These are phyloP conservation scores for Takifugu bimaculatus DNA, from an alignment of 2,113 vertebrate genomes.

Conservation along the genomic window DNA sequence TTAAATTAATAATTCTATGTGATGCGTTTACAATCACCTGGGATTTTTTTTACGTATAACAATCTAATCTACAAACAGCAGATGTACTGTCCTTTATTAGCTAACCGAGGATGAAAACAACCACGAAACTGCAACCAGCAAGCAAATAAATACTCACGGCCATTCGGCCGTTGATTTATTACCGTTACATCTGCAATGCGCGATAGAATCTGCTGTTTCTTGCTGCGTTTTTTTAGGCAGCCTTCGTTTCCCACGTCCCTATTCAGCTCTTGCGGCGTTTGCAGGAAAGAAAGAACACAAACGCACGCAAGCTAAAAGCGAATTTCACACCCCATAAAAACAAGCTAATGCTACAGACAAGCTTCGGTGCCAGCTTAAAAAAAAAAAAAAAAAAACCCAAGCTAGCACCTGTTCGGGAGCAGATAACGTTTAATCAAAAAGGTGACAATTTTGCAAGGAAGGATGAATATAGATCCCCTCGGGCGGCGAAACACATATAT, in stretches of 20 bases:
- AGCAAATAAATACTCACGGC: neutral
- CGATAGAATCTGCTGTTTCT: neutral
- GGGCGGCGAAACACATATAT: conserved; percentile 17
- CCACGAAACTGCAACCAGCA: conserved; percentile 8
- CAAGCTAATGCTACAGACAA: conserved; percentile 12
- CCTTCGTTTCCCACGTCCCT: neutral
- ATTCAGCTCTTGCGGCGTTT: neutral
- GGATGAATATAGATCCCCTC: conserved; percentile 24
- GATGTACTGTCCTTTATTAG: no score
- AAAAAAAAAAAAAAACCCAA: neutral
- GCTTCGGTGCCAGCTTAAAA: conserved; percentile 12
- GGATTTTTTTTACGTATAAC: no score
- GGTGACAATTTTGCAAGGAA: conserved; percentile 14
- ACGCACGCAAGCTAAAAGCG: neutral
- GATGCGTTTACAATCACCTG: no score
- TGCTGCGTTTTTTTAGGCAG: neutral
- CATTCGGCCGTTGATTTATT: conserved; percentile 3
- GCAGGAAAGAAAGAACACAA: neutral
- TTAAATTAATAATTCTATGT: no score
- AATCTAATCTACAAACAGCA: no score
- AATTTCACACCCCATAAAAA: neutral
- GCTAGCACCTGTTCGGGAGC: conserved; percentile 38
- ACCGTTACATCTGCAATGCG: conserved; percentile 16
- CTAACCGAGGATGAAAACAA: neutral
- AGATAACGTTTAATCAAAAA: neutral